These are phyloP conservation scores for Capreolus pygargus DNA, from an alignment of 2,113 vertebrate genomes.

Conservation along the genomic window DNA sequence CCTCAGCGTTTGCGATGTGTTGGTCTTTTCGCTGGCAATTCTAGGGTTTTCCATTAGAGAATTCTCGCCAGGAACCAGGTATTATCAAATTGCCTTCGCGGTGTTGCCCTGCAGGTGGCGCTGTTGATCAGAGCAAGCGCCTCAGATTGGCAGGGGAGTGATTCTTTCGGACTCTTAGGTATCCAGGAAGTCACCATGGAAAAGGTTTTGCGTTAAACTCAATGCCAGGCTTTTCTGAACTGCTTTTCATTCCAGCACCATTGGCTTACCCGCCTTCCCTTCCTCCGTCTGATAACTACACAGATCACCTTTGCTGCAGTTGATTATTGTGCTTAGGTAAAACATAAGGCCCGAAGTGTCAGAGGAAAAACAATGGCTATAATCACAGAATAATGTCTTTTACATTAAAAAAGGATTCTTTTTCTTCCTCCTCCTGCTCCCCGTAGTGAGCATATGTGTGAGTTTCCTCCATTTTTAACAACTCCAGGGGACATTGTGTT, in stretches of 20 bases:
- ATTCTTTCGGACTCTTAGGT: background rate
- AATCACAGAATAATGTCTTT: background rate
- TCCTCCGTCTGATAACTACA: background rate
- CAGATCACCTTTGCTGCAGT: too few relatives aligned
- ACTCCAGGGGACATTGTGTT: background rate
- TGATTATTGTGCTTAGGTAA: background rate
- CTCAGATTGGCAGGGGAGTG: background rate
- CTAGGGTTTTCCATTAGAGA: background rate
- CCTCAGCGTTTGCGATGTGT: background rate
- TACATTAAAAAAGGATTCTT: background rate
- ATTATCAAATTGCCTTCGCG: background rate
- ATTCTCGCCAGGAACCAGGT: too few relatives aligned
- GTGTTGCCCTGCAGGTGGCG: constrained; percentile 35
- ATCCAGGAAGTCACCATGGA: background rate
- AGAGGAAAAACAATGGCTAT: background rate
- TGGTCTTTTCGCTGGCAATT: background rate
- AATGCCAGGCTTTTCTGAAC: background rate
- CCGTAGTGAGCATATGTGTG: background rate
- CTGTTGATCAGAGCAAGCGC: background rate
- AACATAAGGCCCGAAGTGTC: background rate
- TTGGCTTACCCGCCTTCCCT: background rate
- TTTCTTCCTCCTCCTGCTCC: background rate
- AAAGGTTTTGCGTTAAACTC: background rate
- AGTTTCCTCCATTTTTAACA: background rate
- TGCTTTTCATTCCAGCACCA: background rate